Evolutionary conservation across 1,140 invertebrate genomes (phyloP).

Genomic region (Mamestra configurata): DNA sequence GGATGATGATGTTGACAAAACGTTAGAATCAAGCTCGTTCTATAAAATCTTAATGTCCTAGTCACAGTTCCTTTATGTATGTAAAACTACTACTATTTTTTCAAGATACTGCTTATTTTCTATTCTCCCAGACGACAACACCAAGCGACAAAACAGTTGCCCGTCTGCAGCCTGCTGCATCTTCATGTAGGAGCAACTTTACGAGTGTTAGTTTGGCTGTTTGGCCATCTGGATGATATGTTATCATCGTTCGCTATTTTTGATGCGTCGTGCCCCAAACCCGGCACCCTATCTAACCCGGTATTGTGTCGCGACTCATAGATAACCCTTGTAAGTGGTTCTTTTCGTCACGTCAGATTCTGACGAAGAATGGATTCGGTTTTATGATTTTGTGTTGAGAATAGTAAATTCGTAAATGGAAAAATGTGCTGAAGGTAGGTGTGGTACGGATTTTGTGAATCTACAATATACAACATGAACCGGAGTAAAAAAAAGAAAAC

Average conservation of each 20-base stretch:
- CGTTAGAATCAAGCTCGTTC: too few species aligned
- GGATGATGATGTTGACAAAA: too few species aligned
- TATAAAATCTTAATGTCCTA: too few species aligned
- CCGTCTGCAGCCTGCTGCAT: constrained; percentile 62
- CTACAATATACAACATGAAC: too few species aligned
- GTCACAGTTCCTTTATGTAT: too few species aligned
- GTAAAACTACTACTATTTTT: too few species aligned
- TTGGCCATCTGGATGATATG: constrained; percentile 73
- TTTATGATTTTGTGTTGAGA: constrained; percentile 45
- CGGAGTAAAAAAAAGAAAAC: too few species aligned
- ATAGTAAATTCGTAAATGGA: constrained; percentile 38
- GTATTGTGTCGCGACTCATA: constrained; percentile 49
- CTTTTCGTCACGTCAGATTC: constrained; percentile 47
- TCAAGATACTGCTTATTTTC: too few species aligned
- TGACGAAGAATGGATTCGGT: constrained; percentile 32
- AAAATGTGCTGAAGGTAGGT: not conserved
- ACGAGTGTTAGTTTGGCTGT: constrained; percentile 76
- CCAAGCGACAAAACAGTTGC: constrained; percentile 45
- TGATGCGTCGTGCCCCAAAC: constrained; percentile 54
- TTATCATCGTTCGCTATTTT: constrained; percentile 74
- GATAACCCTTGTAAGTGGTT: constrained; percentile 50
- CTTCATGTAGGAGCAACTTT: constrained; percentile 73
- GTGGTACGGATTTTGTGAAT: not conserved
- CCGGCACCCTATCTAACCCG: constrained; percentile 55
- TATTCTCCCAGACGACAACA: not conserved